These are phyloP conservation scores for Phrynosoma platyrhinos DNA, from an alignment of 2,113 vertebrate species.

Conservation along the genomic window DNA sequence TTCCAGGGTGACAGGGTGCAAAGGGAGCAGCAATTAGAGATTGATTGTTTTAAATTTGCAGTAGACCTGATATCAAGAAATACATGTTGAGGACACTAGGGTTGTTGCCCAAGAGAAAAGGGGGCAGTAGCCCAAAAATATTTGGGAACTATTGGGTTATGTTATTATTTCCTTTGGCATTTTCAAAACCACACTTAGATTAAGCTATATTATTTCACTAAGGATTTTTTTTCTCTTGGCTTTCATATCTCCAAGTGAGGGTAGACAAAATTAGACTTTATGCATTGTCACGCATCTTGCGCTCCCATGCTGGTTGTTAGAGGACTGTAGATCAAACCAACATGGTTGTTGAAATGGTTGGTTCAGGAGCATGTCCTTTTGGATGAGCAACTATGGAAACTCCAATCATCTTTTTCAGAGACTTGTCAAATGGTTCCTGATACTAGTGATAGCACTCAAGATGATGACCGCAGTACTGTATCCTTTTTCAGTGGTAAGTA, in stretches of 20 bases:
- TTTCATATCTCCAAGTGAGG: no score
- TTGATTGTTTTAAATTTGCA: no score
- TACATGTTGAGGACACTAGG: no score
- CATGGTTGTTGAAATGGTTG: not conserved
- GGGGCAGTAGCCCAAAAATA: no score
- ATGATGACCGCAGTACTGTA: conserved; percentile 2
- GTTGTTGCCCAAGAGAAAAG: no score
- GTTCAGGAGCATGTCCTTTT: not conserved
- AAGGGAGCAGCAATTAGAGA: no score
- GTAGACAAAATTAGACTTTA: not conserved
- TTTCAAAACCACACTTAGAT: not conserved
- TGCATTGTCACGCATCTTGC: no score
- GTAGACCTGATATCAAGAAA: no score
- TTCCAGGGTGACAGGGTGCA: no score
- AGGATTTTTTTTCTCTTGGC: no score
- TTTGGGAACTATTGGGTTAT: no score
- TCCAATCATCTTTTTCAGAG: not conserved
- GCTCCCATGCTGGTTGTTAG: not conserved
- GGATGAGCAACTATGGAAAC: not conserved
- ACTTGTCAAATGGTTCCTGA: not conserved
- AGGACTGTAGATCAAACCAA: not conserved
- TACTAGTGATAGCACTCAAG: not conserved
- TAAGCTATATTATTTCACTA: not conserved
- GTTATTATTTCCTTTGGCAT: no score
- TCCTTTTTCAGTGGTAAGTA: conserved; percentile 26